Evolutionary conservation across 1,140 invertebrate genomes (phyloP).

Genomic region (Elymnias hypermnestra): DNA sequence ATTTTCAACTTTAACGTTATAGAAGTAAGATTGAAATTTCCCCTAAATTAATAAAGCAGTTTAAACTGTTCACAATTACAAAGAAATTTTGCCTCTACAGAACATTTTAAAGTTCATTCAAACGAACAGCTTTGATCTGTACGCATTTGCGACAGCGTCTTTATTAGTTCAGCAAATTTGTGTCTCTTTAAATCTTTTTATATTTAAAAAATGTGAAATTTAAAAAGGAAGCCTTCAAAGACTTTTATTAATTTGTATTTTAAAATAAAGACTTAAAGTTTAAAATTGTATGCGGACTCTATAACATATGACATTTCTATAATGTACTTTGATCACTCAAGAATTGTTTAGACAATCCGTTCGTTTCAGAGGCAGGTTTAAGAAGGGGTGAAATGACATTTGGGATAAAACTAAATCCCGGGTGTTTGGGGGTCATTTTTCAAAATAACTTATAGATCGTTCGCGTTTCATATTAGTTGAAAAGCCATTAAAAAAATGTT

Average conservation of each 20-base stretch:
- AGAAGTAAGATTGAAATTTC: slow-evolving; percentile 15
- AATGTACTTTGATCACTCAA: slow-evolving; percentile 51
- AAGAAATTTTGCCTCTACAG: slow-evolving; percentile 41
- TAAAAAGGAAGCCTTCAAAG: slow-evolving; percentile 37
- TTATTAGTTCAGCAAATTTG: slow-evolving; percentile 16
- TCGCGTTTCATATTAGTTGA: slow-evolving; percentile 6
- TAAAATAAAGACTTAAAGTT: slow-evolving; percentile 19
- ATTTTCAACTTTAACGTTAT: slow-evolving; percentile 16
- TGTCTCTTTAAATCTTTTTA: slow-evolving; percentile 39
- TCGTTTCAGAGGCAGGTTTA: slow-evolving; percentile 63
- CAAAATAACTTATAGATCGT: slow-evolving; percentile 41
- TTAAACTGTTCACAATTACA: slow-evolving; percentile 20
- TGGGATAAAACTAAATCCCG: slow-evolving; percentile 57
- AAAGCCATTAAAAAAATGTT: slow-evolving; percentile 11
- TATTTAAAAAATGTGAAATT: slow-evolving; percentile 38
- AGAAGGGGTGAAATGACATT: slow-evolving; percentile 72
- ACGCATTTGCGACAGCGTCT: slow-evolving; percentile 21
- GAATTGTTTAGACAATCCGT: slow-evolving; percentile 71
- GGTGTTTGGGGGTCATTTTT: slow-evolving; percentile 62
- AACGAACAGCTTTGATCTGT: slow-evolving; percentile 28
- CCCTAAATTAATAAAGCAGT: not conserved
- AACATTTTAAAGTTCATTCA: slow-evolving; percentile 45
- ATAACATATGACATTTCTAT: slow-evolving; percentile 27
- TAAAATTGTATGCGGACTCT: slow-evolving; percentile 9
- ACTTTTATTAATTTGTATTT: slow-evolving; percentile 21